Base-by-base conservation (phyloP, 2,888 invertebrate genomes). In the Tryphoninae sp. region DNA sequence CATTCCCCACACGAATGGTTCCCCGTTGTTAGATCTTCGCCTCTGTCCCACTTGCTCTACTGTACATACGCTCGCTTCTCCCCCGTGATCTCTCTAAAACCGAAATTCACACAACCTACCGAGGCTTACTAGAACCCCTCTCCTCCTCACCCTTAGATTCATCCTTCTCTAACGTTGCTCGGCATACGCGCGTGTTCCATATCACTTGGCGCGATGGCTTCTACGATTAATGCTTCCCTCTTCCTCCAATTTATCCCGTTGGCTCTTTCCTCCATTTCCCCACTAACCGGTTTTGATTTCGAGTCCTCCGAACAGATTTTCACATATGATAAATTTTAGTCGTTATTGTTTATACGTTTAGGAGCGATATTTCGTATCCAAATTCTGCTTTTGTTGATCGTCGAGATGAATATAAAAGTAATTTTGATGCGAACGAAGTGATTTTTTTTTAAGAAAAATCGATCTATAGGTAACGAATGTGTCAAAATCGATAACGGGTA, bases 121-220 rank as follows among this genome's bases (percentile, higher is more conserved):
- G 33, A 61, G 19, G 51, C 49, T 61, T 72, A 72, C 42, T 49
- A 33, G 33, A 33, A 6, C 33, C 33, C 58, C 19, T 16, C 11
- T 55, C 16, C 55, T 8, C 26, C 11, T 19, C 26, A 4, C n/a
- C 33, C 13, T 42, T 45, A 33, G 13, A 23, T 23, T 58, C 19
- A 19, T 59, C 23, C 23, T 58, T 33, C n/a, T 8, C 59, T 33
- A 26, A 13, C n/a, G 40, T 16, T 8, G 62, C 40, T 16, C 40
- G n/a, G 16, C 62, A 62, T 62, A 62, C 40, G 40, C 40, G 33
- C n/a, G 19, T 19, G 11, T 62, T n/a, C 16, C 40, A 7, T 59
- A 19, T 45, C 45, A 45, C 45, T 45, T 9, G 11, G 45, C 13
- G 13, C 45, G 45, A 45, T 45, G 45, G 22, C 33, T 58, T 11